Evolutionary conservation across 2,888 invertebrate genomes (phyloP), one percentile per base, ranked within the genome.

Genomic region (Machimus rusticus): DNA sequence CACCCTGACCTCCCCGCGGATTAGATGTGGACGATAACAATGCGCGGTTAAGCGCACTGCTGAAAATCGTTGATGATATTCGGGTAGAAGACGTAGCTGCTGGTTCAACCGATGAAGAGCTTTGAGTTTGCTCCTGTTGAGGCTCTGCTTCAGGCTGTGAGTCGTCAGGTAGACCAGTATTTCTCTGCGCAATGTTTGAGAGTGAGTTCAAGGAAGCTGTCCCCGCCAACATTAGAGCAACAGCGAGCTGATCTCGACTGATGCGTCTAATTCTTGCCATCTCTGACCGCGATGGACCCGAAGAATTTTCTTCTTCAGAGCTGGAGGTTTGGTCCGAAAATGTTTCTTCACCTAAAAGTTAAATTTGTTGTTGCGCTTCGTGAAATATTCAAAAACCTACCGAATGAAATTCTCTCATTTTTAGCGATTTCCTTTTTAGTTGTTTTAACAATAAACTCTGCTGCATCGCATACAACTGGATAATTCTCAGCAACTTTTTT

Each of bases 41-140:
- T 3, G 96, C 97, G 89, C 96, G 95, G 87, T 95, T 94, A 91
- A 96, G 95, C 5, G 97, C 97, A 91, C 95, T 96, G 85, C 95
- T 95, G 91, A 97, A 96, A 94, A 97, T 95, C 91, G 97, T 96
- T 0, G 95, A 94, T 0, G 97, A 96, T 85, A 97, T 96, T 74
- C 88, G 88, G 77, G 39, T 66, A 5, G 88, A 66, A 43, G 86
- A 43, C n/a, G 86, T 28, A 55, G 81, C 2, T 46, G 46, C 1
- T 31, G 79, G 1, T 28, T 12, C 28, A 28, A 51, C 2, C 8
- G 81, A 74, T 12, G 66, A 16, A 5, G 74, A 74, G 12, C 28
- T 74, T 74, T 86, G 86, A 9, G 19, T 28, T 66, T 28, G 87
- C 37, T 34, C 31, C 28, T 34, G 77, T 14, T 14, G 31, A 8